Conservation (phyloP, 2,113 vertebrate species). For the Cyrtonyx montezumae region DNA sequence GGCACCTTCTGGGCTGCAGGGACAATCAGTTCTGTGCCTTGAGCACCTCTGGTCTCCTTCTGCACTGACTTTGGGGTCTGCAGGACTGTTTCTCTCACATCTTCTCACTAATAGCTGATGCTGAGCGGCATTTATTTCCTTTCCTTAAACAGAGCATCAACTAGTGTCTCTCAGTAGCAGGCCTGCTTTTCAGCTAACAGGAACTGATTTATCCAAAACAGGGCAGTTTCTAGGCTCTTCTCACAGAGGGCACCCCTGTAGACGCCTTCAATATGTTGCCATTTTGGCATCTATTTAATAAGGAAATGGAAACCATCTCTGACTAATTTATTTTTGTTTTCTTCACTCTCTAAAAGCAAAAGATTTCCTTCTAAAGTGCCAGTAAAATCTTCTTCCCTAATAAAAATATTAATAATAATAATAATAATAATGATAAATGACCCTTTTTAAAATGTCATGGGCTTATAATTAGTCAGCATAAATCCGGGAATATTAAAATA, state of each 20-base stretch:
- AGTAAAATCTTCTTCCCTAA: neutral
- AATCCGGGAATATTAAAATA: neutral
- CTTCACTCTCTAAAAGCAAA: neutral
- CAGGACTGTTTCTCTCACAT: neutral
- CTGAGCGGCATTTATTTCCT: neutral
- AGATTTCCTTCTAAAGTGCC: neutral
- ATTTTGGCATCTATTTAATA: neutral
- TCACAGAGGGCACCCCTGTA: neutral
- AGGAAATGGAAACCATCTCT: neutral
- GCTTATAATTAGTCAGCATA: slow-evolving; percentile 20
- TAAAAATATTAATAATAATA: neutral
- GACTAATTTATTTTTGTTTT: neutral
- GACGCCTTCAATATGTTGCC: neutral
- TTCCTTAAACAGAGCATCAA: neutral
- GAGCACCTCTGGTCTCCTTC: neutral
- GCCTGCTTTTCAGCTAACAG: neutral
- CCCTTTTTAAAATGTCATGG: neutral
- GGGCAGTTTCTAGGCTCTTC: neutral
- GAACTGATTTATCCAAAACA: neutral
- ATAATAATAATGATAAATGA: neutral
- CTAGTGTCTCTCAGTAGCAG: neutral
- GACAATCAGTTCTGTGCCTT: neutral
- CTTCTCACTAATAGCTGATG: neutral
- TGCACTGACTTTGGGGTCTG: neutral
- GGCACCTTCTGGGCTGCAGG: neutral